phyloP scores from a whole-genome alignment of 1,140 invertebrate genomes.

The Lasioglossum albipes region DNA sequence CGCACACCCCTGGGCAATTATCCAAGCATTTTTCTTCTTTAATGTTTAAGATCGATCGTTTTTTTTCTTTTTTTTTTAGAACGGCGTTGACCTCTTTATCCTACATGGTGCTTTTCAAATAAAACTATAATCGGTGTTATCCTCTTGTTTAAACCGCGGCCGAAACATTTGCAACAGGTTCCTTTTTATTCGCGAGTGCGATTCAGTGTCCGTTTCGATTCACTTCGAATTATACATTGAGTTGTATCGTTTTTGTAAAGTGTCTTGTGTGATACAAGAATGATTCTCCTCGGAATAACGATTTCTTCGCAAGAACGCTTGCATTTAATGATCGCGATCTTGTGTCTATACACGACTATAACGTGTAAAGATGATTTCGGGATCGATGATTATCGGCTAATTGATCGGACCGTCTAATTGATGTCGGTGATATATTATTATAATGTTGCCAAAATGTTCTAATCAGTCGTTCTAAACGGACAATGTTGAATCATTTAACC shows the following conservation, averaged over 20 bases:
- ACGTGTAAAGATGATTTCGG: not conserved
- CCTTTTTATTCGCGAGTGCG: constrained; percentile 4
- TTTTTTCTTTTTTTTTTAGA: not conserved
- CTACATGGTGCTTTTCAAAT: constrained; percentile 38
- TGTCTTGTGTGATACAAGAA: not conserved
- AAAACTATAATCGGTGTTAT: constrained; percentile 7
- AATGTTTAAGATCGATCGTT: not conserved
- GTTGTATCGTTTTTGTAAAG: not conserved
- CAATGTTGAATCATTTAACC: constrained; percentile 5
- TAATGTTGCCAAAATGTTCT: constrained; percentile 14
- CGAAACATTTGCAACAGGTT: constrained; percentile 10
- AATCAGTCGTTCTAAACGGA: constrained; percentile 5
- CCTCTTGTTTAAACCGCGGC: constrained; percentile 2
- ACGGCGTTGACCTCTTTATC: constrained; percentile 1
- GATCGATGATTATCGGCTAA: not conserved
- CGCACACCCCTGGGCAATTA: not conserved
- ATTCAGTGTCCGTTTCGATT: not conserved
- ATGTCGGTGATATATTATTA: not conserved
- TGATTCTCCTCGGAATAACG: not conserved
- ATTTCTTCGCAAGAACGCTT: constrained; percentile 3
- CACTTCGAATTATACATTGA: not conserved
- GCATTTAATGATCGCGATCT: not conserved
- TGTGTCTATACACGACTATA: no score
- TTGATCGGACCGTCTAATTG: constrained; percentile 10
- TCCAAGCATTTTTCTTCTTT: not conserved